Evolutionary conservation across 23 tunicate genomes (phyloP).

Genomic region (Ciona savignyi): DNA sequence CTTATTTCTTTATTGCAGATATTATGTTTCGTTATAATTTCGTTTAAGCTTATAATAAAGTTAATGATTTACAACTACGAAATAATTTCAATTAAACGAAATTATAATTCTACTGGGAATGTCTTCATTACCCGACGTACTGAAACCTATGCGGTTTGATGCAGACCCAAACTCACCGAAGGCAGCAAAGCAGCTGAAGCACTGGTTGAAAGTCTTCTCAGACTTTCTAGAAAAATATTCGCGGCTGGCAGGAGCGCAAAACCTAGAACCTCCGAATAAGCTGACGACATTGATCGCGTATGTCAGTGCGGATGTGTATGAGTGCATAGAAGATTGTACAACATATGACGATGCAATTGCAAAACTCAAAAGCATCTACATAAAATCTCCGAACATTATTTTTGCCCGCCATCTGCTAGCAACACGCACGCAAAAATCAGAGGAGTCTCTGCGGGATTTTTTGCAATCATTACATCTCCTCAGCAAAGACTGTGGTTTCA

Average conservation of each 20-base stretch:
- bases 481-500: conserved; percentile 5
- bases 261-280: not conserved
- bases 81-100: too few relatives aligned
- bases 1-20: too few relatives aligned
- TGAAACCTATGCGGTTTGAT: not conserved
- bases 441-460: not conserved
- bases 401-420: not conserved
- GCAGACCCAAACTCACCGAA: not conserved
- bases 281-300: too few relatives aligned
- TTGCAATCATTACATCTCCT: conserved; percentile 2
- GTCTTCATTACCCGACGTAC: not conserved
- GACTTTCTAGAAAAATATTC: not conserved
- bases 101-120: too few relatives aligned
- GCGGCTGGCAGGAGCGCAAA: not conserved
- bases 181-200: conserved; percentile 1
- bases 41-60: too few relatives aligned
- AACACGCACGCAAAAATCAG: not conserved
- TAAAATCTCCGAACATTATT: not conserved
- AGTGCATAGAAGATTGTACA: not conserved
- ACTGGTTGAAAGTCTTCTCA: not conserved
- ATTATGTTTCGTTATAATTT: too few relatives aligned
- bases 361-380: conserved; percentile 1
- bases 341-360: not conserved
- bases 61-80: too few relatives aligned
- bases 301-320: too few relatives aligned